Percentiles rank a stretch among this genome's conserved stretches.
Conservation (phyloP, 2,888 invertebrate genomes). For the Dastarcus helophoroides region DNA sequence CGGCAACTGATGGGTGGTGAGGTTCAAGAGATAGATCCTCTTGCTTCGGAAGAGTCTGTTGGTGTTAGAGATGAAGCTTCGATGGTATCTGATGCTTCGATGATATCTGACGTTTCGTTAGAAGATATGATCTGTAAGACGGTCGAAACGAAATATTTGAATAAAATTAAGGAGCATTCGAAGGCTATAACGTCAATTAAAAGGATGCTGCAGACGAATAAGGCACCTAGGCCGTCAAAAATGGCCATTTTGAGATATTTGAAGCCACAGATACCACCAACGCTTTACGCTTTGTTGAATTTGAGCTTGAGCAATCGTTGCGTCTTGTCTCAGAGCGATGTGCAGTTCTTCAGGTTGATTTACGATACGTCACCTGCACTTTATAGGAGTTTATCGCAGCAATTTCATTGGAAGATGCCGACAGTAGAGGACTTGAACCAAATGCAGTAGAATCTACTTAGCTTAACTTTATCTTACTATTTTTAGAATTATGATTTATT, state of each 20-base stretch:
- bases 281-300: conserved; percentile 26
- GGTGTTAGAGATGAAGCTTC: no score
- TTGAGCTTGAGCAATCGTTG: conserved; percentile 24
- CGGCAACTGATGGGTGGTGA: no score
- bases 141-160: conserved; percentile 22
- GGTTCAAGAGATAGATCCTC: no score
- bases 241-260: conserved; percentile 21
- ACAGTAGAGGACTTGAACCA: conserved; percentile 12
- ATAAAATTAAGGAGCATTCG: conserved; percentile 28
- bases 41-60: no score
- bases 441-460: no score
- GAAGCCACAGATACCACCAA: conserved; percentile 25
- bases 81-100: no score
- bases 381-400: conserved; percentile 27
- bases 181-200: conserved; percentile 30
- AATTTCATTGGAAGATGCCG: conserved; percentile 32
- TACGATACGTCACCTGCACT: conserved; percentile 28
- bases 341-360: conserved; percentile 28
- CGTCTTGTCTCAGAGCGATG: conserved; percentile 26
- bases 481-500: no score
- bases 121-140: conserved; percentile 11
- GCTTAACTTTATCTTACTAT: no score
- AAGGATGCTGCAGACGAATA: conserved; percentile 23
- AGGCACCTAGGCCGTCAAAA: conserved; percentile 17
- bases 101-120: conserved; percentile 6